Percentiles rank a stretch among this genome's conserved stretches.
Evolutionary conservation across 35 echinoderm and acorn worm species (phyloP).

Genomic region (Apostichopus parvimensis): DNA sequence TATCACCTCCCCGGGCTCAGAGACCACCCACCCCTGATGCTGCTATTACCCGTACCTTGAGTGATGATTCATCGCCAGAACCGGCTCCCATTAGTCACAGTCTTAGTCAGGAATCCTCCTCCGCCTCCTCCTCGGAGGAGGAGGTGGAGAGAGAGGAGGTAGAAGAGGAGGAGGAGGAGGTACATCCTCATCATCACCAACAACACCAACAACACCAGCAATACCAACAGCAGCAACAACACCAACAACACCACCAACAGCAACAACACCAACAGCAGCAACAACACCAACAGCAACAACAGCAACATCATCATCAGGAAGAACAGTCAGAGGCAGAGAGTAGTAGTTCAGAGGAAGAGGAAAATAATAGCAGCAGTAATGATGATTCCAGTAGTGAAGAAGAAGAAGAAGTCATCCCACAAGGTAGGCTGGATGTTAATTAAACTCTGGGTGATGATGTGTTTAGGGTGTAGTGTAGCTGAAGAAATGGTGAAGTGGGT

Average conservation of each 20-base stretch:
- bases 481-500: too few species aligned
- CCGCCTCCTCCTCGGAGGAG: not conserved
- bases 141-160: not conserved
- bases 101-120: not conserved
- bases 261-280: not conserved
- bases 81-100: not conserved
- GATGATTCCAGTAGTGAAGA: slow-evolving; percentile 29
- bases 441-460: too few species aligned
- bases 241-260: not conserved
- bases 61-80: slow-evolving; percentile 15
- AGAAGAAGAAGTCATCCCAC: not conserved
- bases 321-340: not conserved
- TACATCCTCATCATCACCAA: not conserved
- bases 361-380: slow-evolving; percentile 13
- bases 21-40: slow-evolving; percentile 12
- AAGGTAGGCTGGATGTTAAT: too few species aligned
- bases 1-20: not conserved
- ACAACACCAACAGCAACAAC: not conserved
- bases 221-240: not conserved
- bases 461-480: too few species aligned
- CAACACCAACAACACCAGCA: not conserved
- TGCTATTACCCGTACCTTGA: not conserved
- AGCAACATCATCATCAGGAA: not conserved
- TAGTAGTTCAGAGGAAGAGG: slow-evolving; percentile 23
- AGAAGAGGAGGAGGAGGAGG: too few species aligned